Conservation (phyloP, 2,113 vertebrate species). For the Trichomycterus rosablanca region DNA sequence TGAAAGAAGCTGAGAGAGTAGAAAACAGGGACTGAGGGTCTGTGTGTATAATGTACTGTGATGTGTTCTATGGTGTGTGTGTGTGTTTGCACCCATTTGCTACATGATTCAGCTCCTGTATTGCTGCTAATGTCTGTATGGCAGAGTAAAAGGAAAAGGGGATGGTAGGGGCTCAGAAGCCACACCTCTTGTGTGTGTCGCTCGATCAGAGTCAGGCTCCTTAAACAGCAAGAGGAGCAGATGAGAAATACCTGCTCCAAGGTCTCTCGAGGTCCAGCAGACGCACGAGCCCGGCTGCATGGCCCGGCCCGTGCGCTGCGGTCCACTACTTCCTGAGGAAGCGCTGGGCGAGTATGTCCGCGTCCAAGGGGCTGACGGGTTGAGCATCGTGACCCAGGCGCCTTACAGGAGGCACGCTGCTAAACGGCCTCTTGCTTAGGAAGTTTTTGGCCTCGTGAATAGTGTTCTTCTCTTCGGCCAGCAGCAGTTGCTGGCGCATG, state of each 20-base stretch:
- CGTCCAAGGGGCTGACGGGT: slow-evolving; percentile 91
- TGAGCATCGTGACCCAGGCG: slow-evolving; percentile 92
- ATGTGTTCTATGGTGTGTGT: slow-evolving; percentile 40
- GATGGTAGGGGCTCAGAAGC: slow-evolving; percentile 29
- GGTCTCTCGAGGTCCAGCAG: slow-evolving; percentile 2
- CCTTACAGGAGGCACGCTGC: slow-evolving; percentile 85
- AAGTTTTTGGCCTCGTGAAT: slow-evolving; percentile 90
- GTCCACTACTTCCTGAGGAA: slow-evolving; percentile 84
- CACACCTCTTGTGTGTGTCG: slow-evolving; percentile 33
- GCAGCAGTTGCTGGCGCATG: slow-evolving; percentile 96
- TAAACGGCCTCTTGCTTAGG: slow-evolving; percentile 84
- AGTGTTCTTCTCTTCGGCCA: slow-evolving; percentile 97
- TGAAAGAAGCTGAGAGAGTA: slow-evolving; percentile 39
- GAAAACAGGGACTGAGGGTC: slow-evolving; percentile 24
- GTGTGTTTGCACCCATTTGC: slow-evolving; percentile 62
- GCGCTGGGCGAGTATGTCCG: slow-evolving; percentile 90
- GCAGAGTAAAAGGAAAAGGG: slow-evolving; percentile 51
- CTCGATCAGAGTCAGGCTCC: slow-evolving; percentile 16
- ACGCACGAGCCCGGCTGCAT: slow-evolving; percentile 1
- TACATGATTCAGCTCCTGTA: slow-evolving; percentile 74
- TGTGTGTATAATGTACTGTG: no score
- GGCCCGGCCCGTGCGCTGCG: slow-evolving; percentile 26
- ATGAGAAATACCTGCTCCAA: slow-evolving; percentile 9
- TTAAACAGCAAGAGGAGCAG: slow-evolving; percentile 11
- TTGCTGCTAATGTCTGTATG: slow-evolving; percentile 62